These are phyloP conservation scores for Drosophila rufa DNA, from an alignment of 1,140 invertebrate species.

Conservation along the genomic window DNA sequence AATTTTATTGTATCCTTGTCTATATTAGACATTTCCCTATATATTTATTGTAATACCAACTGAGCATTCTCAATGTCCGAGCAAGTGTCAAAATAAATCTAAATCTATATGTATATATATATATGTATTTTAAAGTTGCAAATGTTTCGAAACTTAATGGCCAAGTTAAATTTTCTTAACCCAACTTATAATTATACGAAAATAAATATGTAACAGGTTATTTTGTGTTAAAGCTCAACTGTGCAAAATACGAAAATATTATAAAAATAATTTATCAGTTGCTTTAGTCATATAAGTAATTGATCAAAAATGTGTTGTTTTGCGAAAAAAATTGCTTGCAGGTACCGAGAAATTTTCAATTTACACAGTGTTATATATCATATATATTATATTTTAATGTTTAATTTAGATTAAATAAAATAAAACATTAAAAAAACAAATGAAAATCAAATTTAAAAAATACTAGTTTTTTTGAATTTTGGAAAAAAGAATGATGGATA, in stretches of 20 bases:
- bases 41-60: constrained; percentile 56
- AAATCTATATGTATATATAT: constrained; percentile 31
- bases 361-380: constrained; percentile 76
- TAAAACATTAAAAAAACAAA: constrained; percentile 45
- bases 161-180: constrained; percentile 44
- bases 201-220: constrained; percentile 15
- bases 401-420: constrained; percentile 62
- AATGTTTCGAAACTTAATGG: constrained; percentile 41
- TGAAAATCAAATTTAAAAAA: constrained; percentile 22
- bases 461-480: background rate
- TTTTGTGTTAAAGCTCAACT: constrained; percentile 36
- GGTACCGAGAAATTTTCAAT: constrained; percentile 68
- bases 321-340: constrained; percentile 66
- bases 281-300: constrained; percentile 44
- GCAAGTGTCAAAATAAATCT: constrained; percentile 31
- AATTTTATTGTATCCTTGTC: constrained; percentile 77
- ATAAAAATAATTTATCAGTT: constrained; percentile 24
- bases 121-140: constrained; percentile 17
- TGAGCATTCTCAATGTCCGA: constrained; percentile 48
- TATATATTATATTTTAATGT: constrained; percentile 70
- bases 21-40: constrained; percentile 74
- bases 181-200: constrained; percentile 22
- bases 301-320: constrained; percentile 51
- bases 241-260: constrained; percentile 52
- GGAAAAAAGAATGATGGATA: background rate